Base-by-base conservation (phyloP, 1,140 invertebrate genomes). In the Dreissena polymorpha region DNA sequence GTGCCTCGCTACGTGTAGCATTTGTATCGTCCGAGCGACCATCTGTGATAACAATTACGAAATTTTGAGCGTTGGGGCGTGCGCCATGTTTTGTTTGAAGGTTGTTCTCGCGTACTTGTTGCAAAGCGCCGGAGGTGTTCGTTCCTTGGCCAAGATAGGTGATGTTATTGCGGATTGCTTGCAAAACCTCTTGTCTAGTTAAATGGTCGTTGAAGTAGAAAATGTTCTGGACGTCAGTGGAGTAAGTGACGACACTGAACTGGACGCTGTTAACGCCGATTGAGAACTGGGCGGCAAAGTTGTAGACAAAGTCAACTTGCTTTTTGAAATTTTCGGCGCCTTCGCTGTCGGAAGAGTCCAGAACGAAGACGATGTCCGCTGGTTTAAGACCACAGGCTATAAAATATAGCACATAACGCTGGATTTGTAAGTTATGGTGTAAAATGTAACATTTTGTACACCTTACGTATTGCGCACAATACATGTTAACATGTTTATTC, bases 291-390 rank as follows among this genome's bases (percentile, higher is more conserved):
- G 71, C 55, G n/a, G 82, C 85, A 63, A 88, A 71, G 16, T 71
- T 69, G 49, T 85, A 65, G 49, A 88, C 86, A 69, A 88, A 88
- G 8, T 81, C 75, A 8, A 82, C 53, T 57, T 79, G 53, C 64
- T 79, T 83, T 18, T 70, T n/a, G 79, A 88, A 88, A 49, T 85
- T 81, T 0, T 74, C 68, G 18, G 77, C 18, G 8, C 81, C 83
- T 68, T 88, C 83, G 25, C 85, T 86, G 51, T 78, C 82, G 12
- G 87, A 88, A 0, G 83, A 82, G 57, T 88, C 87, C 12, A 88
- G 64, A n/a, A 88, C 49, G 67, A 88, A 84, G 0, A 87, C 75
- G 25, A 88, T 68, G 92, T 93, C 75, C 6, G 85, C 85, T 10
- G 65, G 68, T 13, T 77, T 57, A 10, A 74, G 53, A 8, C 75